These are phyloP conservation scores for Actinia tenebrosa DNA, from an alignment of 64 coral and sea anemone species.

Conservation along the genomic window DNA sequence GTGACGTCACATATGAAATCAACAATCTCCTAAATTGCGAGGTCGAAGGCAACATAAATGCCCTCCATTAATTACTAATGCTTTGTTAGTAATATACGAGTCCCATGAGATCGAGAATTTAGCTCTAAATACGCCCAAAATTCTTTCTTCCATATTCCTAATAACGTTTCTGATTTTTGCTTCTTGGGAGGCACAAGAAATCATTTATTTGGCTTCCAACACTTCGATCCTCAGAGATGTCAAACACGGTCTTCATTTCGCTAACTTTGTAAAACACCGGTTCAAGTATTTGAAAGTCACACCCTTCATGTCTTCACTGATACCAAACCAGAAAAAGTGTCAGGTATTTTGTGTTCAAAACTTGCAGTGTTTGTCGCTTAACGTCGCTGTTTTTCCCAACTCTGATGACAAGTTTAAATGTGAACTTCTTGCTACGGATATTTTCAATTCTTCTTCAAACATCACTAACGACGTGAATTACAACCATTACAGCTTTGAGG, in stretches of 20 bases:
- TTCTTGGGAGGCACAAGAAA: background rate
- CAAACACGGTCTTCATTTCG: background rate
- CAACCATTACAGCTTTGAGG: constrained; percentile 4
- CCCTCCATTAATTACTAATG: too few species aligned
- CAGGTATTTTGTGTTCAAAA: background rate
- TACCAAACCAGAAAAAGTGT: background rate
- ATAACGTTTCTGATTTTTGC: background rate
- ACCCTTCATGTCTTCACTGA: background rate
- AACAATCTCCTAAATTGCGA: too few species aligned
- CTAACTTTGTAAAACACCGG: background rate
- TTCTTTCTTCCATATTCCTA: background rate
- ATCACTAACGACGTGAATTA: background rate
- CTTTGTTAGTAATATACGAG: too few species aligned
- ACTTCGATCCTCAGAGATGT: background rate
- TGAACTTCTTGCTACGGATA: background rate
- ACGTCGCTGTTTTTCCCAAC: background rate
- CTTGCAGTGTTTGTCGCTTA: background rate
- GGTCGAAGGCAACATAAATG: too few species aligned
- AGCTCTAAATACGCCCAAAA: background rate
- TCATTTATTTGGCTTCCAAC: background rate
- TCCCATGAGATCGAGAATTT: too few species aligned
- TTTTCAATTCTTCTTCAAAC: background rate
- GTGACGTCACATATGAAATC: too few species aligned
- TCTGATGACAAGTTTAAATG: background rate
- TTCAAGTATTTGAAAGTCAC: background rate